phyloP scores from a whole-genome alignment of 2,113 vertebrate genomes.

The Oncorhynchus tshawytscha region DNA sequence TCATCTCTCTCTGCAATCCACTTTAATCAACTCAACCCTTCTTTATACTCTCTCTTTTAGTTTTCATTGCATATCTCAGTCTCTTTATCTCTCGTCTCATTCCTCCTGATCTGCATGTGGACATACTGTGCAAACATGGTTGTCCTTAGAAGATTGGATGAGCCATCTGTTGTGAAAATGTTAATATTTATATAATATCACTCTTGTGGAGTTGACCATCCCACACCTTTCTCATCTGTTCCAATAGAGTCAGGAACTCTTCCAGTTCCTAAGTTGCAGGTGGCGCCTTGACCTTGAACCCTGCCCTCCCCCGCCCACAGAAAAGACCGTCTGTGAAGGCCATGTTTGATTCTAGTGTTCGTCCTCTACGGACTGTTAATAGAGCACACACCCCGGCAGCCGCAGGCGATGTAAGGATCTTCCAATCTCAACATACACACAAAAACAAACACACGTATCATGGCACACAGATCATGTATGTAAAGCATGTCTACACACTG shows the following conservation, averaged over 20 bases:
- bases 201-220: no score
- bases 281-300: neutral
- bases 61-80: neutral
- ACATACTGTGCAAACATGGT: neutral
- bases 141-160: neutral
- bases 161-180: neutral
- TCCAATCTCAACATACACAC: neutral
- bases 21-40: neutral
- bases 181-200: no score
- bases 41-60: neutral
- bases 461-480: neutral
- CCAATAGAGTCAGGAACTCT: neutral
- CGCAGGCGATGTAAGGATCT: no score
- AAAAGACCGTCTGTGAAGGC: no score
- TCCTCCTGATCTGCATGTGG: neutral
- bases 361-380: neutral
- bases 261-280: neutral
- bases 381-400: neutral
- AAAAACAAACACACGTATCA: neutral
- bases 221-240: neutral
- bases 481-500: neutral
- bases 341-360: neutral
- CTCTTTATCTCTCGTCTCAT: neutral
- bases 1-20: neutral
- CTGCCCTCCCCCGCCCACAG: neutral